Evolutionary conservation across 2,797 vertebrate genomes (phyloP), one percentile per base, ranked within the genome.

Genomic region (Myotis vivesi): DNA sequence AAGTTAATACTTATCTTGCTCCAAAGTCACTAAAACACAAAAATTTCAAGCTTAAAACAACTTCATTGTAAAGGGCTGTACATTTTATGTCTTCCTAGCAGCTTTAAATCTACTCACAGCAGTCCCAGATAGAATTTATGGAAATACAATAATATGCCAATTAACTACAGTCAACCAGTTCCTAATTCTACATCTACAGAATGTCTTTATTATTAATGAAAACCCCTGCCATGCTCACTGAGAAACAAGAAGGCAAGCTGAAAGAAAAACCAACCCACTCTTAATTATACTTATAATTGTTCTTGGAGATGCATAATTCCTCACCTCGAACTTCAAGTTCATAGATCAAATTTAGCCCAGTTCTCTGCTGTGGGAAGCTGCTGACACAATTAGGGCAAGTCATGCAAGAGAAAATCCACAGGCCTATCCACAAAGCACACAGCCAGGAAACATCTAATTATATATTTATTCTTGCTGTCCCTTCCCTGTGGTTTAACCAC

Each of bases 181-280:
- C 95, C 97, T 98, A 98, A 97, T 97, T 98, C 92, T 92, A 81
- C 95, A 97, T 97, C 94, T 97, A 91, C 1, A 97, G 88, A 97
- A 98, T 41, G 81, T 97, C 97, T 98, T 97, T 94, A 97, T 97
- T 97, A 97, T 97, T 98, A 97, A 97, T 96, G 95, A 96, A 97
- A 98, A 97, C 93, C 92, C 87, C 72, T 96, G 87, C 79, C 82
- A 95, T 90, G 92, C 77, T 92, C 68, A 64, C 87, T 96, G 97
- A 97, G 55, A 77, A 91, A 92, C 12, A 68, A 73, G 85, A 97
- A 97, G 82, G 91, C 86, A 94, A 96, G 97, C 92, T 76, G 87
- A 94, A 97, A 96, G 93, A 94, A 97, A 98, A 96, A 75, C 69
- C 66, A 66, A 97, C 84, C 82, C 69, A 96, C 66, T 97, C 98